A percentile compares a stretch with the other conserved stretches of the same genome.
phyloP scores from a whole-genome alignment of 2,888 invertebrate species.

The Caenorhabditis angaria region DNA sequence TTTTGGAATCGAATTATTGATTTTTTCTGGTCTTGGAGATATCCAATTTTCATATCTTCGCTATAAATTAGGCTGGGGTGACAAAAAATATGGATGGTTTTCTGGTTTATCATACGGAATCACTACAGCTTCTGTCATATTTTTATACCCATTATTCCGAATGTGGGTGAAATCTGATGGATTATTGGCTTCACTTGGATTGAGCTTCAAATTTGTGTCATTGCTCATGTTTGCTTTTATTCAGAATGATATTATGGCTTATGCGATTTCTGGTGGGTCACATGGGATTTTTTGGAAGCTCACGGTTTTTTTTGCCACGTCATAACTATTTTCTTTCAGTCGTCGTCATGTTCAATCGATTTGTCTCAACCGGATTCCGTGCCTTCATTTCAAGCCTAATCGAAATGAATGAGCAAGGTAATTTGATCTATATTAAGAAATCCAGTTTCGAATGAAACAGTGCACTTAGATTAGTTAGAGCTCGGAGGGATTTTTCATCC shows the following conservation, averaged over 20 bases:
- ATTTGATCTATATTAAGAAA: no score
- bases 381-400: slow-evolving; percentile 72
- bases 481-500: slow-evolving; percentile 7
- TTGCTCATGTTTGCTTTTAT: slow-evolving; percentile 71
- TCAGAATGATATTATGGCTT: slow-evolving; percentile 47
- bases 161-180: slow-evolving; percentile 67
- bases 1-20: slow-evolving; percentile 60
- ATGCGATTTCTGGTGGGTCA: slow-evolving; percentile 44
- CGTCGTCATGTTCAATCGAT: slow-evolving; percentile 71
- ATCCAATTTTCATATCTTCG: slow-evolving; percentile 66
- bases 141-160: slow-evolving; percentile 62
- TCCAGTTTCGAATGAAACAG: no score
- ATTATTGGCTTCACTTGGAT: slow-evolving; percentile 69
- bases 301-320: background rate
- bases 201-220: slow-evolving; percentile 69
- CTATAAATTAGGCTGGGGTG: slow-evolving; percentile 64
- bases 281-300: no score
- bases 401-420: slow-evolving; percentile 72
- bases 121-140: slow-evolving; percentile 57
- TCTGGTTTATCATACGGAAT: slow-evolving; percentile 62
- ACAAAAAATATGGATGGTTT: slow-evolving; percentile 69
- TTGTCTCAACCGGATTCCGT: slow-evolving; percentile 72
- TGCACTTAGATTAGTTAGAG: no score
- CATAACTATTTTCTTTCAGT: slow-evolving; percentile 49
- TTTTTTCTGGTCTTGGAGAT: slow-evolving; percentile 56